Percentiles rank a stretch among this genome's conserved stretches.
Conservation (phyloP, 2,797 vertebrate genomes). For the Catamblyrhynchus diadema region DNA sequence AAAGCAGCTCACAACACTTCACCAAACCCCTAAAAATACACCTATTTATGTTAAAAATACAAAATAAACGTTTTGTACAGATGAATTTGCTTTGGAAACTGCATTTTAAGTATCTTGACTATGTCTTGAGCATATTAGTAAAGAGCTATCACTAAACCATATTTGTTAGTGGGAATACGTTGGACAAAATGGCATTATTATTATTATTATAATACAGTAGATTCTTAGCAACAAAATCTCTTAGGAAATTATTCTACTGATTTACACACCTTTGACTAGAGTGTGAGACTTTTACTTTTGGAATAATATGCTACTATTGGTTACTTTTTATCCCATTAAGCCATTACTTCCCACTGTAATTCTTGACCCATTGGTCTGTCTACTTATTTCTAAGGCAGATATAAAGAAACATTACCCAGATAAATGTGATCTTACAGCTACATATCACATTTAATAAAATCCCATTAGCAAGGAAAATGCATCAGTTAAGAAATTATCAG, state of each 20-base stretch:
- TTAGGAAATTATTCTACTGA: neutral
- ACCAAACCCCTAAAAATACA: neutral
- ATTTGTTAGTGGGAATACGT: neutral
- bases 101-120: neutral
- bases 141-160: neutral
- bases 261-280: neutral
- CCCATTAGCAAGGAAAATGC: conserved; percentile 43
- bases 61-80: neutral
- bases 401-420: conserved; percentile 8
- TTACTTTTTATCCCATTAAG: neutral
- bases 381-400: conserved; percentile 10
- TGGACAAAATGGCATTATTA: neutral
- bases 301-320: neutral
- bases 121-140: neutral
- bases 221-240: neutral
- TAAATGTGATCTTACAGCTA: conserved; percentile 18
- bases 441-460: conserved; percentile 6
- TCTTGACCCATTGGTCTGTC: neutral
- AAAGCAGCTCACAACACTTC: neutral
- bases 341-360: neutral
- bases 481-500: conserved; percentile 13
- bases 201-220: neutral
- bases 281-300: neutral
- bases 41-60: neutral
- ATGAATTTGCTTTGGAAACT: neutral